A percentile compares a stretch with the other conserved stretches of the same genome.
These are phyloP conservation scores for Parauchenoglanis punctatus DNA, from an alignment of 2,797 vertebrate species.

Conservation along the genomic window DNA sequence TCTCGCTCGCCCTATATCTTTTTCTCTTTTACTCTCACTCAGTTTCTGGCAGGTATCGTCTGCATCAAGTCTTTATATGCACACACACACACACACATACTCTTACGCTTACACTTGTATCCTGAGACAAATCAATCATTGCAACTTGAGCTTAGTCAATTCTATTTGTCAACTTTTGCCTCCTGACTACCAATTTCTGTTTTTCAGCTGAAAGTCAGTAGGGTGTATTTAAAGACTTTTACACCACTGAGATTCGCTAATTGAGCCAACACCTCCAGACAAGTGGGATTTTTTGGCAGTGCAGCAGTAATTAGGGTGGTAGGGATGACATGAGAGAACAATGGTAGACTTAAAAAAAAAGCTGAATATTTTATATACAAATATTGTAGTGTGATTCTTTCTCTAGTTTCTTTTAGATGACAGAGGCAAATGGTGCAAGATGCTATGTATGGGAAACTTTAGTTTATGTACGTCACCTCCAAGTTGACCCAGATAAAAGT, in stretches of 20 bases:
- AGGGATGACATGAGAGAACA: not conserved
- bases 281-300: constrained; percentile 17
- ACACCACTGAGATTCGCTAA: constrained; percentile 19
- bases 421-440: not conserved
- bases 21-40: constrained; percentile 6
- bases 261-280: constrained; percentile 23
- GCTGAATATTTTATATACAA: not conserved
- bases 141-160: constrained; percentile 60
- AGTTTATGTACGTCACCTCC: not conserved
- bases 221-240: constrained; percentile 37
- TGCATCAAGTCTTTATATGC: not conserved
- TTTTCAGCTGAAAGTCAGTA: constrained; percentile 29
- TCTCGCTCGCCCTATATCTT: not conserved
- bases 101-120: constrained; percentile 44
- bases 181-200: constrained; percentile 23
- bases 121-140: constrained; percentile 63
- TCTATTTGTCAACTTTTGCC: constrained; percentile 55
- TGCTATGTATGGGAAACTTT: not conserved
- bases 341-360: not conserved
- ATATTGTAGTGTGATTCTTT: not conserved
- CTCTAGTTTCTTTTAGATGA: constrained; percentile 1
- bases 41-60: constrained; percentile 56
- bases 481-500: constrained; percentile 12
- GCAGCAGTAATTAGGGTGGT: not conserved
- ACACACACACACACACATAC: not conserved